Conservation (phyloP, 92 coral and sea anemone species). For the Heliopora coerulea region DNA sequence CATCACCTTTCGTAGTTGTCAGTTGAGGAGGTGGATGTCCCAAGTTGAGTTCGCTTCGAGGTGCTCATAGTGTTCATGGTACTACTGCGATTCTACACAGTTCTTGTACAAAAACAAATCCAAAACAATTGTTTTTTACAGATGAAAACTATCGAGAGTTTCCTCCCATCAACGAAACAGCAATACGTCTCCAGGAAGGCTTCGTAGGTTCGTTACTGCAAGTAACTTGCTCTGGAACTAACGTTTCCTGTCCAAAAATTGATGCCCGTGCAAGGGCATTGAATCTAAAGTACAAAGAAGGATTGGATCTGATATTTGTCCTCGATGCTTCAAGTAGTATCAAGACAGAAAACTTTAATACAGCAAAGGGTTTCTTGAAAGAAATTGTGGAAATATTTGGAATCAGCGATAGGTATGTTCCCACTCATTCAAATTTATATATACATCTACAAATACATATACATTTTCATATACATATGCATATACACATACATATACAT, state of each 20-base stretch:
- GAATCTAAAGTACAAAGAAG: constrained; percentile 1
- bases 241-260: background rate
- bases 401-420: background rate
- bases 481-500: no score
- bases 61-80: no score
- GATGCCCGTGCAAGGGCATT: background rate
- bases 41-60: no score
- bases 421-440: background rate
- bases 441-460: background rate
- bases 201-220: constrained; percentile 61
- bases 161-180: constrained; percentile 48
- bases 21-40: no score
- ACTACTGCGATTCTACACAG: no score
- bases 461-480: no score
- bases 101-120: no score
- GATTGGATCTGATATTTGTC: constrained; percentile 15
- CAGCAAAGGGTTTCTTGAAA: constrained; percentile 2
- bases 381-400: constrained; percentile 28
- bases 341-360: constrained; percentile 6
- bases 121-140: no score
- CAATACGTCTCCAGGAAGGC: constrained; percentile 50
- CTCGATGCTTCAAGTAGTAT: constrained; percentile 15
- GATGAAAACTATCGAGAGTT: no score
- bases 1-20: no score
- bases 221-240: constrained; percentile 62